Conservation (phyloP, 1,140 invertebrate genomes). For the Aphelenchoides fujianensis region DNA sequence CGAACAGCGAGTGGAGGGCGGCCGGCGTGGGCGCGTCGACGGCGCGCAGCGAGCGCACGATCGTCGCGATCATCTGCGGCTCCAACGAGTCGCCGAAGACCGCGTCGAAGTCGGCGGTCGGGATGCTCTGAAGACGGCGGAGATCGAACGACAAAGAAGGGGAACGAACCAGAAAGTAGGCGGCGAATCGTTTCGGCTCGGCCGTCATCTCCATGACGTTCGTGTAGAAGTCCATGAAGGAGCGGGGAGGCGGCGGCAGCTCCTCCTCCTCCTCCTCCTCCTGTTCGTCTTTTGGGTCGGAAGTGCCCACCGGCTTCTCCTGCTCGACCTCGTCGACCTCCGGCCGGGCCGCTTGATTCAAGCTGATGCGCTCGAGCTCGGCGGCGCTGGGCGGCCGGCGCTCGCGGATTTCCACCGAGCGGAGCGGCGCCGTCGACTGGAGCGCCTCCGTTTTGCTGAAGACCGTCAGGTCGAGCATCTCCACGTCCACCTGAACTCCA, state of each 20-base stretch:
- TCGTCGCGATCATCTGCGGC: background rate
- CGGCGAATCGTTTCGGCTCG: background rate
- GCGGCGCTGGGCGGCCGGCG: background rate
- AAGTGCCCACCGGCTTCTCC: no score
- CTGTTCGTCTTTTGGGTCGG: no score
- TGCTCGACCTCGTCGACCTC: background rate
- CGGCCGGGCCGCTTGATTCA: conserved; percentile 10
- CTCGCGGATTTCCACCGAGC: background rate
- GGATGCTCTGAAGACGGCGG: conserved; percentile 7
- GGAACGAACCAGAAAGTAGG: conserved; percentile 1
- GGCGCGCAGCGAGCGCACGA: background rate
- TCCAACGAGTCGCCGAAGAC: conserved; percentile 6
- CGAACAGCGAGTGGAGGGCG: background rate
- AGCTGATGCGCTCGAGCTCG: conserved; percentile 5
- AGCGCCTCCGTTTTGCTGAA: conserved; percentile 17
- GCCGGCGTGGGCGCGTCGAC: background rate
- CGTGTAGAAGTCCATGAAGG: background rate
- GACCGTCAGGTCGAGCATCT: background rate
- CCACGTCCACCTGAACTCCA: conserved; percentile 10
- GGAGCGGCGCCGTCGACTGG: background rate
- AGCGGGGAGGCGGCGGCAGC: background rate
- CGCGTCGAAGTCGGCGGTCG: conserved; percentile 12
- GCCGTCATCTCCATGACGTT: background rate
- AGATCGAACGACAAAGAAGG: background rate
- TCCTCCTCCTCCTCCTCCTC: background rate